Conservation (phyloP, 2,113 vertebrate species). For the Tylochromis polylepis region DNA sequence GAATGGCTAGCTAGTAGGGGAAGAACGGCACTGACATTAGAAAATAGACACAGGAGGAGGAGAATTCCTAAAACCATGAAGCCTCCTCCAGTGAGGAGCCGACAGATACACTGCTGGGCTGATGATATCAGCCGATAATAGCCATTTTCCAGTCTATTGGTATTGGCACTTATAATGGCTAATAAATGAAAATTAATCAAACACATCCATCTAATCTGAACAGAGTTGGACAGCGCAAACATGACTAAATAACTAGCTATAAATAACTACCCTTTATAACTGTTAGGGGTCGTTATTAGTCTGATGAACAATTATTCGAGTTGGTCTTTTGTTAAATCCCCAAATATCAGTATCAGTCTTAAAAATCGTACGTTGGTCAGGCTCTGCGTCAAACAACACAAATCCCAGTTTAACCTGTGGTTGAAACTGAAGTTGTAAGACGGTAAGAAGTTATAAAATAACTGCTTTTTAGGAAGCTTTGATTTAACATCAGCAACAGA, state of each 20-base stretch:
- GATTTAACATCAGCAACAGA: neutral
- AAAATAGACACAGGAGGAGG: neutral
- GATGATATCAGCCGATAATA: neutral
- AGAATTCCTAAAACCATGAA: neutral
- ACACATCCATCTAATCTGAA: neutral
- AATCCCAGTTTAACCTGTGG: neutral
- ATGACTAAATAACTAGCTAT: neutral
- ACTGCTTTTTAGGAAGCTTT: neutral
- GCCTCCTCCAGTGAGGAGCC: neutral
- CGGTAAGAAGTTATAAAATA: neutral
- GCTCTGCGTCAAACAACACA: too few species aligned
- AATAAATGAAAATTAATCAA: neutral
- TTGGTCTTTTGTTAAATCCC: neutral
- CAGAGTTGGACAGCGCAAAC: neutral
- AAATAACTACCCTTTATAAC: neutral
- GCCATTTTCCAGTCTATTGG: neutral
- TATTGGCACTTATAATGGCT: neutral
- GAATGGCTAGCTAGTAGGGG: too few species aligned
- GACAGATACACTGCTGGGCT: accelerated
- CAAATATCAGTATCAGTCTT: too few species aligned
- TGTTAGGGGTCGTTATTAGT: neutral
- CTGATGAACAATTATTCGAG: neutral
- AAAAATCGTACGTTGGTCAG: too few species aligned
- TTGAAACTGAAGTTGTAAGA: neutral
- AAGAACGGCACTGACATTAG: neutral